Base-by-base conservation (phyloP, 1,140 invertebrate genomes). In the Aphelenchoides fujianensis region DNA sequence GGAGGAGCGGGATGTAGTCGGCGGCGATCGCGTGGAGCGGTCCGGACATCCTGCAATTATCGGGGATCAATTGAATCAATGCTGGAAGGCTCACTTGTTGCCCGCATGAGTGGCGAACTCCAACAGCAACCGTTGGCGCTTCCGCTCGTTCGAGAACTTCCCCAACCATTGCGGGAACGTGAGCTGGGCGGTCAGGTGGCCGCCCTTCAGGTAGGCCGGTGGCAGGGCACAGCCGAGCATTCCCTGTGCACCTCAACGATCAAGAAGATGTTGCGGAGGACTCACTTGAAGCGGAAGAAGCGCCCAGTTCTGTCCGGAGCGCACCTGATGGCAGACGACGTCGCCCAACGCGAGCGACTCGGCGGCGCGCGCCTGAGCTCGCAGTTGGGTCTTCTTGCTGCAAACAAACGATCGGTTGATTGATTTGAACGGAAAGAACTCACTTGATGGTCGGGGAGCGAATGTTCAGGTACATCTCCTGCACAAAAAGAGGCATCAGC, bases 161-260 rank as follows among this genome's bases (percentile, higher is more conserved):
- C 96, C 96, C 34, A 99, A 89, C 94, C 95, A 98, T 23, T 88
- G 85, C 2, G 96, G 95, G 86, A 98, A 98, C 78, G 91, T 89
- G 7, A 95, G 91, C 87, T 91, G 90, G 0, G 88, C 88, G 1
- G 86, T 86, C 27, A 94, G 85, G 80, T 90, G 87, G n/a, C n/a
- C n/a, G 0, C 95, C 94, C 37, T 90, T 88, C 89, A 98, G 89
- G 34, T 89, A 86, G 76, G 91, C 89, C 0, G 94, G 92, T 0
- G 96, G 96, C 54, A 97, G 87, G 27, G 96, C 92, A 67, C 92
- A 93, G n/a, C 92, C 90, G 86, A 91, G 95, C 83, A 95, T 90
- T 0, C 94, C 94, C 89, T 92, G 84, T 2, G 75, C 73, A 48
- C 48, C n/a, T n/a, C 27, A 19, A 34, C 48, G 7, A n/a, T 74